These are phyloP conservation scores for Apamea epomidion DNA, from an alignment of 2,888 invertebrate genomes.

Conservation along the genomic window DNA sequence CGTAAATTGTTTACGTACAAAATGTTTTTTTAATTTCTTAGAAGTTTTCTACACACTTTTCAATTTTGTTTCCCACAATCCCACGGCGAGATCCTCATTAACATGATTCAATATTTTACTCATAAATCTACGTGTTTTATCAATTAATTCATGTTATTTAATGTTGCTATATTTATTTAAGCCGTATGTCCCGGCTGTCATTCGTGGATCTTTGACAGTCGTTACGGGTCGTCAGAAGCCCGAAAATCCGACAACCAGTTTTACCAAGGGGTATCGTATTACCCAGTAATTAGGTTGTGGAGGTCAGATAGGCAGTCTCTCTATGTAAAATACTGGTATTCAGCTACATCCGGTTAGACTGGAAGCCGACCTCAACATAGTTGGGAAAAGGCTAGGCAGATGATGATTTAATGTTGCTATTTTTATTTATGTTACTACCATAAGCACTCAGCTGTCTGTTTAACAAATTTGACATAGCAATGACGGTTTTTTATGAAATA, in stretches of 20 bases:
- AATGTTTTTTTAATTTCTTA: conserved; percentile 19
- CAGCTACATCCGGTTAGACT: too few species aligned
- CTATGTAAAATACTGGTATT: too few species aligned
- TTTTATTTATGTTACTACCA: conserved; percentile 5
- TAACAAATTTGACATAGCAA: conserved; percentile 11
- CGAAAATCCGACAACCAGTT: too few species aligned
- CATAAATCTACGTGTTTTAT: not conserved
- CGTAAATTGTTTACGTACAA: conserved; percentile 23
- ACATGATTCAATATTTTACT: not conserved
- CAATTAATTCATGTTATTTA: not conserved
- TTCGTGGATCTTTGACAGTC: too few species aligned
- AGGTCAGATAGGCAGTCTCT: too few species aligned
- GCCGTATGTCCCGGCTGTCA: too few species aligned
- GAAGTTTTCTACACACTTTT: not conserved
- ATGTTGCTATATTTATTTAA: conserved; percentile 5
- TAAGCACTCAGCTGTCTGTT: not conserved
- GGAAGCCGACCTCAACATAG: too few species aligned
- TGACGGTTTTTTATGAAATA: conserved; percentile 6
- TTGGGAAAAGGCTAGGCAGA: too few species aligned
- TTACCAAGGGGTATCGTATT: too few species aligned
- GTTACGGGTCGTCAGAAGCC: too few species aligned
- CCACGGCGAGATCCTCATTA: not conserved
- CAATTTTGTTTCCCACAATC: not conserved
- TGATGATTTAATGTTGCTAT: not conserved
- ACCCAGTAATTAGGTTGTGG: too few species aligned